Evolutionary conservation across 2,888 invertebrate genomes (phyloP).

Genomic region (Nebria salina): DNA sequence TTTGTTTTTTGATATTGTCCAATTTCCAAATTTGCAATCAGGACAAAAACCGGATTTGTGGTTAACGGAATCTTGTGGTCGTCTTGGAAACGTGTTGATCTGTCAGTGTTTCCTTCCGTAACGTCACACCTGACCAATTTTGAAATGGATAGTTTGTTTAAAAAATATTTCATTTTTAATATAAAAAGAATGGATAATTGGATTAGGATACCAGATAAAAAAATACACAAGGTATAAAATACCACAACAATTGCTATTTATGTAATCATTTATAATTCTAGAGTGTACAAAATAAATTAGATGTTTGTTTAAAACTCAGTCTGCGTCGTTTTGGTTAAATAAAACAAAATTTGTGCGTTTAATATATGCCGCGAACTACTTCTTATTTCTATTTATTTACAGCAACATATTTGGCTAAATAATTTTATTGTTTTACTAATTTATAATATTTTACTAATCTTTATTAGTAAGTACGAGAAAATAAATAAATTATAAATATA

Average conservation of each 20-base stretch:
- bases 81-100: slow-evolving; percentile 21
- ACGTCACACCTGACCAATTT: background rate
- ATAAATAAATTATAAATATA: no score
- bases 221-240: background rate
- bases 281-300: background rate
- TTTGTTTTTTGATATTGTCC: background rate
- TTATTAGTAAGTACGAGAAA: no score
- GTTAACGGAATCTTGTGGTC: slow-evolving; percentile 21
- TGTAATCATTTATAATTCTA: background rate
- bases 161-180: background rate
- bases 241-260: background rate
- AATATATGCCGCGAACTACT: no score
- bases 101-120: slow-evolving; percentile 12
- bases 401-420: no score
- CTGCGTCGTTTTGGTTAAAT: background rate
- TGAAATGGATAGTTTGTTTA: background rate
- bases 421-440: no score
- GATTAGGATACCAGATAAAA: background rate
- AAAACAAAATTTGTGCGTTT: no score
- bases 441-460: no score
- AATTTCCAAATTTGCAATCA: background rate
- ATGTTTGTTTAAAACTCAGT: background rate
- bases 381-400: no score
- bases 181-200: background rate
- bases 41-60: background rate